These are phyloP conservation scores for Staurois parvus DNA, from an alignment of 2,797 vertebrate species.

Conservation along the genomic window DNA sequence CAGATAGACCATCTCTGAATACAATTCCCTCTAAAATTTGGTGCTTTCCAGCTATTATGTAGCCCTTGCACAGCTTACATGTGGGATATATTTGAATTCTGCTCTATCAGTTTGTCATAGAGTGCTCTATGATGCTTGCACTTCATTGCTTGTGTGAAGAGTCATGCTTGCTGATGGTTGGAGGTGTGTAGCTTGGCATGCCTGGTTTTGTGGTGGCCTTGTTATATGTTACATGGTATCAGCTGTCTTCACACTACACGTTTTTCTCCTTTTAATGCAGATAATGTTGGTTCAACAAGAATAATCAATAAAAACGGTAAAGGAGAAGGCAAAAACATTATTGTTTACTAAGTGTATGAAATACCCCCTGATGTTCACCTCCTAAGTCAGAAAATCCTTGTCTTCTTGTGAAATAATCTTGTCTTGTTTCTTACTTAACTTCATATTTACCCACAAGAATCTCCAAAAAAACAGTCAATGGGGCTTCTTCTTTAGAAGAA, in stretches of 20 bases:
- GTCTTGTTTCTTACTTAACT: constrained; percentile 12
- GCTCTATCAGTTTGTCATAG: constrained; percentile 37
- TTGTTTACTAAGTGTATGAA: constrained; percentile 23
- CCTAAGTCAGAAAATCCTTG: constrained; percentile 8
- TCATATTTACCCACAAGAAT: neutral
- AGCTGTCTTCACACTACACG: constrained; percentile 38
- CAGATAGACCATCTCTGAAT: too few species aligned
- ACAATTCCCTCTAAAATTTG: neutral
- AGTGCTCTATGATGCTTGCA: constrained; percentile 1
- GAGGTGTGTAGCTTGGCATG: constrained; percentile 1
- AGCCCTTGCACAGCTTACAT: neutral
- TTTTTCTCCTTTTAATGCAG: constrained; percentile 47
- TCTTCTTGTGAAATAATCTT: constrained; percentile 24
- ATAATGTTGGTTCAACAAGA: constrained; percentile 43
- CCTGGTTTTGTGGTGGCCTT: constrained; percentile 18
- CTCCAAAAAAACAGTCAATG: neutral
- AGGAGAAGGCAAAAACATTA: constrained; percentile 22
- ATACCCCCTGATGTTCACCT: constrained; percentile 10
- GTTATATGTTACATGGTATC: constrained; percentile 29
- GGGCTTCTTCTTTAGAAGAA: neutral
- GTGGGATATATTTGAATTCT: neutral
- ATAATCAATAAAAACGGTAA: constrained; percentile 47
- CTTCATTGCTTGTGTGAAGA: constrained; percentile 1
- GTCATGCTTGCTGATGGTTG: constrained; percentile 14
- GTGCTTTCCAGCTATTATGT: constrained; percentile 6